Percentiles rank a stretch among this genome's conserved stretches.
Evolutionary conservation across 2,113 vertebrate species (phyloP).

Genomic region (Madoqua kirkii): DNA sequence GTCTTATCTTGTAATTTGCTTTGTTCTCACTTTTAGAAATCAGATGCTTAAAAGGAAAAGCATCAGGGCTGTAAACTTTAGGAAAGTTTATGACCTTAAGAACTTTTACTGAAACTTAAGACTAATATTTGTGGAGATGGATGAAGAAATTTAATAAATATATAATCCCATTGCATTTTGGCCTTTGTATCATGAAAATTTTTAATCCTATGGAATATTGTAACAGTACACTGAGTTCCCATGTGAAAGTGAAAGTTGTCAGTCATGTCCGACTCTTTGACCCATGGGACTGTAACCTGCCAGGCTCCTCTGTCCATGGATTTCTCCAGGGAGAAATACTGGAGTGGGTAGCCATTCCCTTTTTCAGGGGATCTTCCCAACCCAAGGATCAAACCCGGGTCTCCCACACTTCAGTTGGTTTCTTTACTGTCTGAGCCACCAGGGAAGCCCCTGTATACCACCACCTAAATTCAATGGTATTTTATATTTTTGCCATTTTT

Average conservation of each 20-base stretch:
- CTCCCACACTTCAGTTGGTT: not conserved
- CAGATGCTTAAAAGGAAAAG: not conserved
- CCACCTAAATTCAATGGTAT: not conserved
- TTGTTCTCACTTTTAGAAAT: not conserved
- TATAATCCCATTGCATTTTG: not conserved
- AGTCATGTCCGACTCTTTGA: accelerated
- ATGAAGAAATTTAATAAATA: not conserved
- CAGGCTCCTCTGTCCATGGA: not conserved
- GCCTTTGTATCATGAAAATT: not conserved
- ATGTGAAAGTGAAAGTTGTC: not conserved
- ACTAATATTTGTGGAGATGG: not conserved
- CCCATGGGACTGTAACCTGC: not conserved
- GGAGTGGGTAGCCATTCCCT: not conserved
- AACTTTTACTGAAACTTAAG: not conserved
- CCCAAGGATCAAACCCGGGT: not conserved
- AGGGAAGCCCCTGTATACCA: not conserved
- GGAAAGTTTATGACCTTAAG: not conserved
- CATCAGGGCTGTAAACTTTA: not conserved
- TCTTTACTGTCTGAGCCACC: not conserved
- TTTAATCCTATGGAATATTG: not conserved
- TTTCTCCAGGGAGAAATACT: not conserved
- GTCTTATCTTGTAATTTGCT: not conserved
- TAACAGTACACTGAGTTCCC: not conserved
- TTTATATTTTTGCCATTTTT: not conserved
- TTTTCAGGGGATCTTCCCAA: not conserved